These are phyloP conservation scores for Dinothrombium tinctorium DNA, from an alignment of 1,140 invertebrate species.

Conservation along the genomic window DNA sequence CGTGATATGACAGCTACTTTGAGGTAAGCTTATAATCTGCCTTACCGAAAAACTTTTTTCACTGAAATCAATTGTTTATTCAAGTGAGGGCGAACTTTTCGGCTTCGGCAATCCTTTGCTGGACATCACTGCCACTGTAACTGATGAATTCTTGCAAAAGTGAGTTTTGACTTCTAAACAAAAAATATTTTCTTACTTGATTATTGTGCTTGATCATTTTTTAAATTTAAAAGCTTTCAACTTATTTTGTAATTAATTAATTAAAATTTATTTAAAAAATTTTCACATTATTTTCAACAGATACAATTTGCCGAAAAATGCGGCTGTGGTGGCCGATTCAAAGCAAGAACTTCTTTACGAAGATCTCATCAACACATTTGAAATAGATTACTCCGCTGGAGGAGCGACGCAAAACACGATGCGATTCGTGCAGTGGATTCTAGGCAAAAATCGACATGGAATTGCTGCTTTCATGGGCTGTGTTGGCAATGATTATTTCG, in stretches of 20 bases:
- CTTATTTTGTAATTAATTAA: neutral
- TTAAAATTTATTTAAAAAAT: neutral
- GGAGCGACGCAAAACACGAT: slow-evolving; percentile 86
- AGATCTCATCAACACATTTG: slow-evolving; percentile 43
- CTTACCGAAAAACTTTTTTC: too few relatives aligned
- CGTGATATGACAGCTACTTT: too few relatives aligned
- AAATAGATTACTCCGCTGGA: slow-evolving; percentile 55
- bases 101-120: slow-evolving; percentile 89
- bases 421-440: slow-evolving; percentile 50
- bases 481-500: slow-evolving; percentile 73
- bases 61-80: neutral
- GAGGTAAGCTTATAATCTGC: too few relatives aligned
- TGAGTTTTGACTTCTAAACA: slow-evolving; percentile 22
- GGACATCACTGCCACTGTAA: slow-evolving; percentile 69
- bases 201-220: slow-evolving; percentile 1
- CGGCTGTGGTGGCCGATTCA: slow-evolving; percentile 80
- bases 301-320: slow-evolving; percentile 45
- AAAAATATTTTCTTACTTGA: too few relatives aligned
- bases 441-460: slow-evolving; percentile 44
- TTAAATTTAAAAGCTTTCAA: neutral
- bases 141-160: slow-evolving; percentile 49
- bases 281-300: slow-evolving; percentile 6
- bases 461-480: slow-evolving; percentile 73
- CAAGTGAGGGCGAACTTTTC: slow-evolving; percentile 29
- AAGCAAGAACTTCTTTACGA: slow-evolving; percentile 43